phyloP scores from a whole-genome alignment of 2,888 invertebrate species.

The Nymphalis c-album region DNA sequence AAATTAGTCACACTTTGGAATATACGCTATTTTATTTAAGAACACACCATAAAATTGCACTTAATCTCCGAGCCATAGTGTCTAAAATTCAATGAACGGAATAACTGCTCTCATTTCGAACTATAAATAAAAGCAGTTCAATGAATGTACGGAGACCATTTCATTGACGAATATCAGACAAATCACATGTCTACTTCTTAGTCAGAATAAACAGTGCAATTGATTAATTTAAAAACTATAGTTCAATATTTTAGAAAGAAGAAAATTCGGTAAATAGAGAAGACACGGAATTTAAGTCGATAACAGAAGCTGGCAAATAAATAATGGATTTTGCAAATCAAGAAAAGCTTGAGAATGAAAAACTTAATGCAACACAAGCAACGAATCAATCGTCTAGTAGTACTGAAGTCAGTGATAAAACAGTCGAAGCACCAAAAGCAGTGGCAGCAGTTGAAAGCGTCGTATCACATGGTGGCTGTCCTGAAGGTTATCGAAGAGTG shows the following conservation, averaged over 20 bases:
- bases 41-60: neutral
- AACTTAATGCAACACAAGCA: neutral
- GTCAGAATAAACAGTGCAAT: neutral
- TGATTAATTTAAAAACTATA: no score
- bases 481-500: slow-evolving; percentile 23
- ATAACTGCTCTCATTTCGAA: neutral
- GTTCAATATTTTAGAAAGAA: no score
- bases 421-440: neutral
- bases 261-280: neutral
- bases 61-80: neutral
- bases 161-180: neutral
- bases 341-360: slow-evolving; percentile 11
- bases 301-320: neutral
- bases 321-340: slow-evolving; percentile 13
- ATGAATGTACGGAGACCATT: neutral
- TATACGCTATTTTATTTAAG: neutral
- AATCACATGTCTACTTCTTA: neutral
- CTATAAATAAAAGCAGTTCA: neutral
- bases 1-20: neutral
- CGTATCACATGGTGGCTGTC: slow-evolving; percentile 16
- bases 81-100: neutral
- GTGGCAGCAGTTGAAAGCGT: slow-evolving; percentile 12
- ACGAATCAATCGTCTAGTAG: neutral
- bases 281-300: neutral
- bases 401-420: slow-evolving; percentile 3